phyloP scores from a whole-genome alignment of 2,888 invertebrate species.

The Rotaria sp. region DNA sequence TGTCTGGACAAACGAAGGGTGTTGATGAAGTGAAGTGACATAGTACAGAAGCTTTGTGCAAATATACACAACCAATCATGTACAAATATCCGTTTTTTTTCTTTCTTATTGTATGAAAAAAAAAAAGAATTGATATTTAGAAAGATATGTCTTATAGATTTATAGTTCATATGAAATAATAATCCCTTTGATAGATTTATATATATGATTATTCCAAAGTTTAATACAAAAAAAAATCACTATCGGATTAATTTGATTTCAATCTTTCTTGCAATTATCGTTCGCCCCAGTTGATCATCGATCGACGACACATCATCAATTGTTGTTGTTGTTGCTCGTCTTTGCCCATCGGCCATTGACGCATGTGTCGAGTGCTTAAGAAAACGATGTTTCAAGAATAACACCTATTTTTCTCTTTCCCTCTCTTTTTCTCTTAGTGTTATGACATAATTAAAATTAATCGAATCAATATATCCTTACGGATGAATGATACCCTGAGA shows the following conservation, averaged over 20 bases:
- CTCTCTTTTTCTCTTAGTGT: not conserved
- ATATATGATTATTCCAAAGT: conserved; percentile 1
- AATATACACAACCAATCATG: conserved; percentile 12
- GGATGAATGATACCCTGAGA: conserved; percentile 8
- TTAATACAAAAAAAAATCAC: not conserved
- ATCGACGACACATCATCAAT: not conserved
- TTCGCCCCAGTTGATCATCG: conserved; percentile 12
- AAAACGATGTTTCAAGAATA: conserved; percentile 24
- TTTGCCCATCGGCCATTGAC: conserved; percentile 1
- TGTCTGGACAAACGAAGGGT: conserved; percentile 22
- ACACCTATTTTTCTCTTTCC: not conserved
- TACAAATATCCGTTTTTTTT: not conserved
- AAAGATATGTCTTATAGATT: not conserved
- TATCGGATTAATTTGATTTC: conserved; percentile 2
- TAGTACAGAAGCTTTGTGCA: conserved; percentile 3
- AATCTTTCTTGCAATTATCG: conserved; percentile 3
- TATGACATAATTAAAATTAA: conserved; percentile 17
- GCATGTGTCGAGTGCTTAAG: not conserved
- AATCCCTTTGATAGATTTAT: not conserved
- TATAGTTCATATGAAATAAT: not conserved
- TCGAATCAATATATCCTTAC: conserved; percentile 2
- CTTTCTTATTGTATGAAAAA: not conserved
- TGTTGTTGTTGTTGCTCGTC: not conserved
- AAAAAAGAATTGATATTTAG: conserved; percentile 5
- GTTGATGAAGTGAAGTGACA: conserved; percentile 24